These are phyloP conservation scores for Neoitamus cyanurus DNA, from an alignment of 2,888 invertebrate species.

Conservation along the genomic window DNA sequence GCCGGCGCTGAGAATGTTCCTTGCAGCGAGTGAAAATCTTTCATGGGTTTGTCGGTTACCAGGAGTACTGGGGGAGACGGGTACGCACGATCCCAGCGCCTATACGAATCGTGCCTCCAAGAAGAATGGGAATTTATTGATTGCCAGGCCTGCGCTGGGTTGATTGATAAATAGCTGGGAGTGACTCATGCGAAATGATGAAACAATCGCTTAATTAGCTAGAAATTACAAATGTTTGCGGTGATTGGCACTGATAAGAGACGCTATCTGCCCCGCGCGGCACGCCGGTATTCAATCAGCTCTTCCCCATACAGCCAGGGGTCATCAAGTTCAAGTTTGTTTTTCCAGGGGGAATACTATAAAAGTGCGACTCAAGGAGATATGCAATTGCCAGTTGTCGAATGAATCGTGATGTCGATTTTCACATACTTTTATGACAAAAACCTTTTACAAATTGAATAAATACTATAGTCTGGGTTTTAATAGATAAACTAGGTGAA, in stretches of 20 bases:
- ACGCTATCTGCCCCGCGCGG: not conserved
- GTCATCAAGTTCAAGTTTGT: not conserved
- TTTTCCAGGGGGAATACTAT: not conserved
- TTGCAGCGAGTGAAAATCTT: not conserved
- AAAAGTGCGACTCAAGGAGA: not conserved
- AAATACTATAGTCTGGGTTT: too few species aligned
- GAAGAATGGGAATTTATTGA: slow-evolving; percentile 30
- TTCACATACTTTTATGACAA: too few species aligned
- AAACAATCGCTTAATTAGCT: slow-evolving; percentile 23
- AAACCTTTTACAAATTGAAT: too few species aligned
- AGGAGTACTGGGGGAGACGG: not conserved
- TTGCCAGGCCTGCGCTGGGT: not conserved
- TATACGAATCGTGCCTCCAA: not conserved
- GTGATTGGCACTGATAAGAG: not conserved
- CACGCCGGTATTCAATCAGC: not conserved
- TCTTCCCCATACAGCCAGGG: not conserved
- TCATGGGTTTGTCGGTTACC: not conserved
- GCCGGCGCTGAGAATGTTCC: not conserved
- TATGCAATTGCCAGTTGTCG: not conserved
- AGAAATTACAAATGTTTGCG: slow-evolving; percentile 4
- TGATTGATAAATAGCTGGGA: slow-evolving; percentile 30
- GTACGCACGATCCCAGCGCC: not conserved
- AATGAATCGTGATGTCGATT: not conserved
- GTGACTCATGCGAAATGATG: slow-evolving; percentile 5
- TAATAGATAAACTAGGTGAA: too few species aligned